A percentile compares a stretch with the other conserved stretches of the same genome.
phyloP scores from a whole-genome alignment of 1,140 invertebrate species.

The Lysiphlebus fabarum region DNA sequence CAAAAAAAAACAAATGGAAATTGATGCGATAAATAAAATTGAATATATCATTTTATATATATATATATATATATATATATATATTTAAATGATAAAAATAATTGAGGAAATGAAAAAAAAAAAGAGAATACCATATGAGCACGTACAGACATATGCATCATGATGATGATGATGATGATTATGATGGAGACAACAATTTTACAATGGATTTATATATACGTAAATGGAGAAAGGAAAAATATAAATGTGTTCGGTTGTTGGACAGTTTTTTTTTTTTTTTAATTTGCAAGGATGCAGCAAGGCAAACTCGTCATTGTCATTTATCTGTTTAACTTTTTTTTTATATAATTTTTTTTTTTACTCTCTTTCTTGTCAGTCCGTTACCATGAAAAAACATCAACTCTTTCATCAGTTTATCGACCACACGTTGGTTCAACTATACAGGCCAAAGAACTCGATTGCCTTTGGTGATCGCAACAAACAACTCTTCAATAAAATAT shows the following conservation, averaged over 20 bases:
- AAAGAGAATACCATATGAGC: no score
- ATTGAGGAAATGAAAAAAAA: no score
- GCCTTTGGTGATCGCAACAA: background rate
- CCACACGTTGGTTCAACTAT: slow-evolving; percentile 17
- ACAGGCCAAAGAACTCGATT: slow-evolving; percentile 23
- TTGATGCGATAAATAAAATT: no score
- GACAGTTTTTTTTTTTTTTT: slow-evolving; percentile 34
- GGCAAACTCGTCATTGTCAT: slow-evolving; percentile 35
- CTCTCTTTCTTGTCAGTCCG: background rate
- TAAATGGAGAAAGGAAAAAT: slow-evolving; percentile 25
- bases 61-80: no score
- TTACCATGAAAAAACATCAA: background rate
- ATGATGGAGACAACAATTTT: no score
- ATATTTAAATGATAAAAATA: no score
- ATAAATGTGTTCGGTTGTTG: slow-evolving; percentile 37
- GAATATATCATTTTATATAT: no score
- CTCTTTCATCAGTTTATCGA: slow-evolving; percentile 15
- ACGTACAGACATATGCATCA: no score
- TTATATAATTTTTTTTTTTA: background rate
- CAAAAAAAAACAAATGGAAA: background rate
- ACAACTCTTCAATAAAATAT: background rate
- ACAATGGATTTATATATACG: background rate
- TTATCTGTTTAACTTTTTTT: slow-evolving; percentile 3
- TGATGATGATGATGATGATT: no score
- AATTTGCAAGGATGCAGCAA: slow-evolving; percentile 40